Percentiles rank a stretch among this genome's conserved stretches.
Evolutionary conservation across 2,113 vertebrate species (phyloP).

Genomic region (Corythornis cristatus): DNA sequence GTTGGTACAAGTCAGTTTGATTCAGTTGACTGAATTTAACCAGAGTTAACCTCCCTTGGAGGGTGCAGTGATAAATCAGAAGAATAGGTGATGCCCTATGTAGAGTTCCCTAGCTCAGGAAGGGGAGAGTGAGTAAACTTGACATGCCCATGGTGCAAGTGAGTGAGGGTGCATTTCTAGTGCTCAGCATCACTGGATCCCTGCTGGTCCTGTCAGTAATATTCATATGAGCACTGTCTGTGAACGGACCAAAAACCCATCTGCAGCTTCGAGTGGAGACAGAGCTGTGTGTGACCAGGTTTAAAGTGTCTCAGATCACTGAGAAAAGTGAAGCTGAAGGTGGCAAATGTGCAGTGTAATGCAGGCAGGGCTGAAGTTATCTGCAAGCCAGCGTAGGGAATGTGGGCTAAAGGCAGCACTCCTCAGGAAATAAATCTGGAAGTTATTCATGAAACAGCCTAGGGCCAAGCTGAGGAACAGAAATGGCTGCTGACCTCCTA

Average conservation of each 20-base stretch:
- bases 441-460: constrained; percentile 53
- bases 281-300: background rate
- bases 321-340: background rate
- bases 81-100: fast-evolving
- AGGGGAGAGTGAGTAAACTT: background rate
- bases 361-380: background rate
- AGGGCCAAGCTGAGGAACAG: constrained; percentile 33
- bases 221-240: fast-evolving
- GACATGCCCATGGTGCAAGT: background rate
- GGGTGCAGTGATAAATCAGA: background rate
- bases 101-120: background rate
- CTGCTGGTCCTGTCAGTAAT: background rate
- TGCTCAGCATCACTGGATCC: background rate
- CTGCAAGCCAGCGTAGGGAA: background rate
- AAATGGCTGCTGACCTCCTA: constrained; percentile 39
- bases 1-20: background rate
- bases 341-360: background rate
- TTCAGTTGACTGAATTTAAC: background rate
- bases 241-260: background rate
- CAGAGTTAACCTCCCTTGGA: background rate
- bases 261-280: background rate
- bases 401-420: constrained; percentile 18
- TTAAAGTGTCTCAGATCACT: background rate
- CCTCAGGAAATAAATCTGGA: constrained; percentile 43
- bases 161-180: background rate